Conservation (phyloP, 1,140 invertebrate genomes). For the Drosophila kurseongensis region DNA sequence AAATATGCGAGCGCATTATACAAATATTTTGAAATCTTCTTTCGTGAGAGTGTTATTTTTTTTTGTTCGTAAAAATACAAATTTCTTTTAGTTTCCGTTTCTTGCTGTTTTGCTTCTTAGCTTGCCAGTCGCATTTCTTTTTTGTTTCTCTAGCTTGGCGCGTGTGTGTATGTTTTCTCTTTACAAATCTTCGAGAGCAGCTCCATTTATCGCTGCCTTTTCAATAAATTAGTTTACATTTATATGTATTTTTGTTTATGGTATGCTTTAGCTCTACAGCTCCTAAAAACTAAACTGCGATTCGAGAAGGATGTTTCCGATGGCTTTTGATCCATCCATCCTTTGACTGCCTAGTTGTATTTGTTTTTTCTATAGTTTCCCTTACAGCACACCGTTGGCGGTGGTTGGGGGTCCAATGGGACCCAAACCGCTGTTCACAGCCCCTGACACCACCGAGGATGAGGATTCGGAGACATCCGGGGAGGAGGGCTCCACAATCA, state of each 20-base stretch:
- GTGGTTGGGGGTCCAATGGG: slow-evolving; percentile 82
- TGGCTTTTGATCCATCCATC: neutral
- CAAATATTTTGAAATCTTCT: slow-evolving; percentile 42
- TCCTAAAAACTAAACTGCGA: slow-evolving; percentile 47
- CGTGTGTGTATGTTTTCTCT: slow-evolving; percentile 24
- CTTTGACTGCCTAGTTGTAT: slow-evolving; percentile 16
- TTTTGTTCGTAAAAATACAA: slow-evolving; percentile 55
- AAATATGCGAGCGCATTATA: slow-evolving; percentile 44
- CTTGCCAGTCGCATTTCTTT: slow-evolving; percentile 4
- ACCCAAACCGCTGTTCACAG: slow-evolving; percentile 68
- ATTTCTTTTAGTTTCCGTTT: slow-evolving; percentile 13
- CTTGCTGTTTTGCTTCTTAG: slow-evolving; percentile 2
- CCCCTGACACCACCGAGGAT: slow-evolving; percentile 49
- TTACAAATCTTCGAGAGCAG: slow-evolving; percentile 46
- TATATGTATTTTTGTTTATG: slow-evolving; percentile 67
- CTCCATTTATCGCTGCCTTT: slow-evolving; percentile 40
- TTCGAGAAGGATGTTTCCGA: slow-evolving; percentile 36
- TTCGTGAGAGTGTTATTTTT: slow-evolving; percentile 16
- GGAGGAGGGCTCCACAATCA: slow-evolving; percentile 68
- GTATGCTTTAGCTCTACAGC: slow-evolving; percentile 41
- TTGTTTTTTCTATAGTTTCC: neutral
- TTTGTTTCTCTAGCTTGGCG: slow-evolving; percentile 28
- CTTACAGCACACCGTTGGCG: slow-evolving; percentile 81
- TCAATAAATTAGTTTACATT: slow-evolving; percentile 78
- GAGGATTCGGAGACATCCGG: slow-evolving; percentile 67